These are phyloP conservation scores for Epirrhoe alternata DNA, from an alignment of 2,888 invertebrate genomes.

Conservation along the genomic window DNA sequence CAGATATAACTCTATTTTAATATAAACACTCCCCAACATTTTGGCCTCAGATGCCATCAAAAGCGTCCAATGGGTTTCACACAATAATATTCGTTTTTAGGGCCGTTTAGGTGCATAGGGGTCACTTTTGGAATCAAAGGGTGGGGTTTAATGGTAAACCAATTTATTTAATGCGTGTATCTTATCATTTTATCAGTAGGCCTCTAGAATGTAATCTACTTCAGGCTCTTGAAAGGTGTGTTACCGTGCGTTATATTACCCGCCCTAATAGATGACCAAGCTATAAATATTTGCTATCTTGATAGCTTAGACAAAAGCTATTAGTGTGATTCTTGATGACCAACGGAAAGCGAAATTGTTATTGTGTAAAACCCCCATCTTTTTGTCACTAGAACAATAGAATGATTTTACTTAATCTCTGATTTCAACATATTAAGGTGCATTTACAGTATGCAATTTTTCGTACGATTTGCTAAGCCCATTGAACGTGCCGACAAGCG, in stretches of 20 bases:
- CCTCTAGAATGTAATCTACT: conserved; percentile 16
- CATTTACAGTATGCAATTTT: too few relatives aligned
- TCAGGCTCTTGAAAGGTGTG: conserved; percentile 9
- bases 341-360: too few relatives aligned
- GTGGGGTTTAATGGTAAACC: conserved; percentile 13
- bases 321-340: background rate
- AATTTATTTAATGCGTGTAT: conserved; percentile 29
- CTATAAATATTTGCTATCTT: conserved; percentile 26
- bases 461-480: too few relatives aligned
- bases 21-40: too few relatives aligned
- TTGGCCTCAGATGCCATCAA: too few relatives aligned
- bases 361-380: too few relatives aligned
- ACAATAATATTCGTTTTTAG: background rate
- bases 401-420: too few relatives aligned
- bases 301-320: conserved; percentile 11
- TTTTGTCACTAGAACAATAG: too few relatives aligned
- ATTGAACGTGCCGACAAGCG: too few relatives aligned
- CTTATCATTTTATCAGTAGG: conserved; percentile 22
- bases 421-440: too few relatives aligned
- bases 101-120: background rate
- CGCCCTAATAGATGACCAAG: conserved; percentile 4
- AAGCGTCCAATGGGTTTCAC: too few relatives aligned
- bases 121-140: conserved; percentile 3
- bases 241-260: conserved; percentile 17
- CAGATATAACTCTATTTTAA: too few relatives aligned